These are phyloP conservation scores for Ascaphus truei DNA, from an alignment of 2,113 vertebrate species.

Conservation along the genomic window DNA sequence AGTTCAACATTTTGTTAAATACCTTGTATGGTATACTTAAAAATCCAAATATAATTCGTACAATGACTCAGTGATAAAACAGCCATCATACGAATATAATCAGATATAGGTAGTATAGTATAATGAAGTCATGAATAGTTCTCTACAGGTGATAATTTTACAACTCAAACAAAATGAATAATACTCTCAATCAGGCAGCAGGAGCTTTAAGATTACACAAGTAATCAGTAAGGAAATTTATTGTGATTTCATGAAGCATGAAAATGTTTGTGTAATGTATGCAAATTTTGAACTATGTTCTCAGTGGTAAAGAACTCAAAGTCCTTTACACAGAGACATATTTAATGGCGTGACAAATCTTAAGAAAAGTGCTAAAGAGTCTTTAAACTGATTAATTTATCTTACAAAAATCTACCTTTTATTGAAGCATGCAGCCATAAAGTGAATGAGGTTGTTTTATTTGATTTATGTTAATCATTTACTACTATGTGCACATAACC, in stretches of 20 bases:
- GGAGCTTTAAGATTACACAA: constrained; percentile 67
- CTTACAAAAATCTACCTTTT: constrained; percentile 41
- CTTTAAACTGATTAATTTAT: constrained; percentile 64
- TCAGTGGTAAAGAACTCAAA: constrained; percentile 69
- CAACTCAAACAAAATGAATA: constrained; percentile 77
- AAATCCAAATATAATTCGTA: constrained; percentile 32
- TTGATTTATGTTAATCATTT: constrained; percentile 5
- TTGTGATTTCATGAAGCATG: constrained; percentile 65
- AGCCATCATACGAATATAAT: constrained; percentile 33
- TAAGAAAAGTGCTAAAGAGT: constrained; percentile 64
- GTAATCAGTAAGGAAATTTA: constrained; percentile 77
- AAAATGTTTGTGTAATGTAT: constrained; percentile 75
- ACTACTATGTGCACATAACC: background rate
- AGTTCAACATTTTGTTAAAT: background rate
- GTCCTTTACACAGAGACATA: constrained; percentile 71
- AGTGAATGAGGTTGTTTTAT: constrained; percentile 7
- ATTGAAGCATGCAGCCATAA: constrained; percentile 14
- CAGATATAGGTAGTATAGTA: constrained; percentile 29
- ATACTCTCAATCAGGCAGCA: constrained; percentile 71
- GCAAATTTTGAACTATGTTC: constrained; percentile 77
- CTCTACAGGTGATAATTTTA: constrained; percentile 77
- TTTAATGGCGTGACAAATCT: constrained; percentile 71
- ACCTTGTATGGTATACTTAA: constrained; percentile 17
- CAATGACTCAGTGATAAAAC: constrained; percentile 34
- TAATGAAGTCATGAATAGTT: constrained; percentile 60